phyloP scores from a whole-genome alignment of 2,888 invertebrate species.

The Alentia gelatinosa region DNA sequence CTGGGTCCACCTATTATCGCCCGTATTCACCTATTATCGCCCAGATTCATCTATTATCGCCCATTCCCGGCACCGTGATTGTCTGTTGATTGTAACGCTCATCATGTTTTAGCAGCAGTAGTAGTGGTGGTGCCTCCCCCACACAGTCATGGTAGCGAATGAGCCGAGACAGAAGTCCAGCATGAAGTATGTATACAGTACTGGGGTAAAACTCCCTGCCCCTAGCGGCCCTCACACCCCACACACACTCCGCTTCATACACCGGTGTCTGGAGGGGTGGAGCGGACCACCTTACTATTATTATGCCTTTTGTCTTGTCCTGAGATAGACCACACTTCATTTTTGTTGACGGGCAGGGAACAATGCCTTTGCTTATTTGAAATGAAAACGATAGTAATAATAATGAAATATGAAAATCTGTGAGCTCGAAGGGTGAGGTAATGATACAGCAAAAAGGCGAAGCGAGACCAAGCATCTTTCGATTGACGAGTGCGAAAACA shows the following conservation, averaged over 20 bases:
- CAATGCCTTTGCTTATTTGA: background rate
- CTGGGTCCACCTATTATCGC: no score
- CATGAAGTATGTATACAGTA: background rate
- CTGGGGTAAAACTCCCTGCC: background rate
- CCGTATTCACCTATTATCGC: background rate
- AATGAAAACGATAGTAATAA: background rate
- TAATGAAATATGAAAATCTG: background rate
- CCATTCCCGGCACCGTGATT: background rate
- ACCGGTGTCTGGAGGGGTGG: background rate
- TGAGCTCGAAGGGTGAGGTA: background rate
- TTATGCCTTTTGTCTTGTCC: background rate
- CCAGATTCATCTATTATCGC: background rate
- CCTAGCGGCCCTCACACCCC: background rate
- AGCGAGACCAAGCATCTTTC: background rate
- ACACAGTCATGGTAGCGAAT: background rate
- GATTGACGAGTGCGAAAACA: no score
- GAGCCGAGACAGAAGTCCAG: slow-evolving; percentile 24
- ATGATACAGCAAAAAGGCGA: background rate
- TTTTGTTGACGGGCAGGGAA: background rate
- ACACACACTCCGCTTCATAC: background rate
- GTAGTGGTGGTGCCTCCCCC: background rate
- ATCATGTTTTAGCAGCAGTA: background rate
- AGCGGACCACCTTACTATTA: background rate
- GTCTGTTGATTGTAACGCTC: background rate
- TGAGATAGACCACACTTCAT: background rate